Conservation (phyloP, 2,113 vertebrate species). For the Taurulus bubalis region DNA sequence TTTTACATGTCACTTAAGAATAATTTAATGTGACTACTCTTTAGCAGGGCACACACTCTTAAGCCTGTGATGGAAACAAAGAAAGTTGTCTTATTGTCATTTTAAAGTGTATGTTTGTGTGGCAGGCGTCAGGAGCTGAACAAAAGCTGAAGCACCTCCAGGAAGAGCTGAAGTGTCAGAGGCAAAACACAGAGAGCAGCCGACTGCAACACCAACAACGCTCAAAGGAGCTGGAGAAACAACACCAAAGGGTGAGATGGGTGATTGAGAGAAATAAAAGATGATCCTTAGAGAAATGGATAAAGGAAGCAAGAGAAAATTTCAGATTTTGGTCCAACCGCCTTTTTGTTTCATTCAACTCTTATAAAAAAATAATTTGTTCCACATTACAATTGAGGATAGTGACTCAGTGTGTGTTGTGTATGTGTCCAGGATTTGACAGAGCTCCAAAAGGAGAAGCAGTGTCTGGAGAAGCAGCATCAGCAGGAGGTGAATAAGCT, state of each 20-base stretch:
- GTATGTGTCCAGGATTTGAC: constrained; percentile 73
- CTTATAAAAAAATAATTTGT: neutral
- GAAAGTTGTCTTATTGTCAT: neutral
- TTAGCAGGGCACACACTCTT: neutral
- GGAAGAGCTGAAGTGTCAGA: constrained; percentile 85
- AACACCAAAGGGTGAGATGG: constrained; percentile 82
- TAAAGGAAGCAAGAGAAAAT: neutral
- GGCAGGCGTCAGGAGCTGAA: constrained; percentile 76
- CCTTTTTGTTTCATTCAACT: neutral
- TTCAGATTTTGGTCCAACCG: neutral
- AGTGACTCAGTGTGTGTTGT: neutral
- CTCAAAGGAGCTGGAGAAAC: constrained; percentile 82
- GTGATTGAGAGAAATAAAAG: neutral
- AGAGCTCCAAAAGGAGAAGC: constrained; percentile 81
- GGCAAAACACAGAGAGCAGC: constrained; percentile 83
- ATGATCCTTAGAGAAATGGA: neutral
- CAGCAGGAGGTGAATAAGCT: constrained; percentile 81
- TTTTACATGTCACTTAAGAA: neutral
- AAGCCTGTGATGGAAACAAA: neutral
- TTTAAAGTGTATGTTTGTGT: constrained; percentile 14
- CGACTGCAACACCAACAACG: constrained; percentile 82
- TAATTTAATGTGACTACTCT: neutral
- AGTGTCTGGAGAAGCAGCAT: constrained; percentile 77
- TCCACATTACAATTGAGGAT: neutral
- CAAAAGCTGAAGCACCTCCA: constrained; percentile 82